Evolutionary conservation across 1,140 invertebrate species (phyloP), one percentile per base, ranked within the genome.

Genomic region (Teleogryllus occipitalis): DNA sequence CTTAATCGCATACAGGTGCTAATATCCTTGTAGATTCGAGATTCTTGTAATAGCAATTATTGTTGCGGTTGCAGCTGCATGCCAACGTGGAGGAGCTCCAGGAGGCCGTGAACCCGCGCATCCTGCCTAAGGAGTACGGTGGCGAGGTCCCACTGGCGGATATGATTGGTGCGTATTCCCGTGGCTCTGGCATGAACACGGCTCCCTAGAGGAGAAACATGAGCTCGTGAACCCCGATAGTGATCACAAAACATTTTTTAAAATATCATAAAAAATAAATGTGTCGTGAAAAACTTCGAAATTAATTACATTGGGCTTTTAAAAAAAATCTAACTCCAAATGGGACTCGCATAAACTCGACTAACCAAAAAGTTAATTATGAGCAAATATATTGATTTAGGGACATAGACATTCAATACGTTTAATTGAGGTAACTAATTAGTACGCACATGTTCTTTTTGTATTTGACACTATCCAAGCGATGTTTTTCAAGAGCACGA

Each of bases 71-170:
- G 27, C 83, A 94, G 92, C 88, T 95, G 47, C 93, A 95, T 84
- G 91, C 91, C 81, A 90, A 87, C 77, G 83, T 92, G 14, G 90
- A 93, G 5, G 92, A 93, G 18, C 84, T 96, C 22, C 90, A 90
- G 74, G 88, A 91, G 78, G 87, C 90, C 79, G 89, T 96, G 1
- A 89, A 94, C 83, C 88, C 90, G 10, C 90, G 91, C 80, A 94
- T 95, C 83, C 85, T 96, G 77, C 95, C 95, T 0, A 93, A 93
- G 84, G 95, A 96, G 84, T 96, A 96, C 83, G 94, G 95, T 1
- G 95, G 95, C 3, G 91, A 91, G 47, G 86, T 94, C 15, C 93
- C 94, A 21, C 84, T 95, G 54, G 87, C 87, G 12, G 93, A 95
- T 46, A 95, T 96, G 93, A 93, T 96, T 79, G 83, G 84, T 85